Evolutionary conservation across 2,113 vertebrate genomes (phyloP).

Genomic region (Grus americana): DNA sequence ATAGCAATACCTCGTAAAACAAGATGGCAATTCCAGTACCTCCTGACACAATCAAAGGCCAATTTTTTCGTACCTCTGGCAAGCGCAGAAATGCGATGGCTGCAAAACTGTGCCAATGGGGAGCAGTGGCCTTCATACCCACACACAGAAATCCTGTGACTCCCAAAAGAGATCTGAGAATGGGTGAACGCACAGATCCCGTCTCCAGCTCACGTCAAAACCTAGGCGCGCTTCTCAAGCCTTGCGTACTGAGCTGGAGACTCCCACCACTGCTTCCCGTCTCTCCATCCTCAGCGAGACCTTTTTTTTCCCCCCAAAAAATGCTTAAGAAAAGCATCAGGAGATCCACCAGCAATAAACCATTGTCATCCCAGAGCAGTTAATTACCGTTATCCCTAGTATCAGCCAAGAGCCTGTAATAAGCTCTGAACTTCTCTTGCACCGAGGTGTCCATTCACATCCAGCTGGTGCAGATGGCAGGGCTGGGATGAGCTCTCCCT

Average conservation of each 20-base stretch:
- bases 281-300: background rate
- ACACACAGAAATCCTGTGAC: background rate
- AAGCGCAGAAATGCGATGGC: background rate
- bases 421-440: background rate
- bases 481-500: background rate
- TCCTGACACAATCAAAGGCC: background rate
- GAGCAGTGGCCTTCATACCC: background rate
- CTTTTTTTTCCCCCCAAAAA: background rate
- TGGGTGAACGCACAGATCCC: background rate
- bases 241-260: background rate
- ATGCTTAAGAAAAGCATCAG: background rate
- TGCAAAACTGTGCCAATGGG: background rate
- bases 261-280: background rate
- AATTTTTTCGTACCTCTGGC: accelerated
- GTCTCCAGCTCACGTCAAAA: background rate
- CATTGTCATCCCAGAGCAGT: background rate
- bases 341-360: background rate
- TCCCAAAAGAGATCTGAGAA: background rate
- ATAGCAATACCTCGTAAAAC: background rate
- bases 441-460: background rate
- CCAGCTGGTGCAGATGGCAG: background rate
- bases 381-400: background rate
- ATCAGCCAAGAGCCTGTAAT: background rate
- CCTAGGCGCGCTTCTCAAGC: background rate
- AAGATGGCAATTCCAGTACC: background rate